Evolutionary conservation across 35 echinoderm and acorn worm species (phyloP).

Genomic region (Strongylocentrotus purpuratus): DNA sequence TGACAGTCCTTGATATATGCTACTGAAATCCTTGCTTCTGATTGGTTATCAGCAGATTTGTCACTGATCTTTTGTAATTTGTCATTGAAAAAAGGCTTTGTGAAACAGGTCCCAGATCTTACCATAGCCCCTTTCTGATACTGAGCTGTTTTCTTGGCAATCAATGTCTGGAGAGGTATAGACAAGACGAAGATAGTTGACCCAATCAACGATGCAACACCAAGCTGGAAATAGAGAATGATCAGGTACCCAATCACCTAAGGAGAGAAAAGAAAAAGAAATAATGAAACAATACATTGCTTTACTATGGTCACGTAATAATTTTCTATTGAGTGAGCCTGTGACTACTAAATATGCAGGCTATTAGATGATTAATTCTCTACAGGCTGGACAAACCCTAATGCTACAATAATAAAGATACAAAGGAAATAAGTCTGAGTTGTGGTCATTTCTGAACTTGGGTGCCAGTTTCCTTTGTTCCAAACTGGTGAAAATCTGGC

Average conservation of each 20-base stretch:
- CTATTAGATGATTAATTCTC: not conserved
- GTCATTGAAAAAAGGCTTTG: no score
- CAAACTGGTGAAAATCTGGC: no score
- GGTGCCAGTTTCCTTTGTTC: no score
- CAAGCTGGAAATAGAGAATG: slow-evolving; percentile 82
- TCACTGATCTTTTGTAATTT: no score
- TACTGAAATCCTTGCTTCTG: no score
- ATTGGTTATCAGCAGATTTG: no score
- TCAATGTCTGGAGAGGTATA: slow-evolving; percentile 82
- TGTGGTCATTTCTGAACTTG: no score
- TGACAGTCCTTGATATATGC: no score
- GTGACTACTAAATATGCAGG: not conserved
- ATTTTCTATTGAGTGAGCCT: not conserved
- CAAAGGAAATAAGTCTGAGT: no score
- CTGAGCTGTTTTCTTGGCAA: slow-evolving; percentile 68
- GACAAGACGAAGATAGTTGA: slow-evolving; percentile 85
- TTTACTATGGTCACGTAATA: not conserved
- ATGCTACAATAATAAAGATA: no score
- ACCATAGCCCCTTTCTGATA: slow-evolving; percentile 96
- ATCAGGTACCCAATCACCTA: slow-evolving; percentile 85
- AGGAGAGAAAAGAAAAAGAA: not conserved
- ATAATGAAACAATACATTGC: not conserved
- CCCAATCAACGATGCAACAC: slow-evolving; percentile 83
- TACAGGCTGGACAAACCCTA: not conserved
- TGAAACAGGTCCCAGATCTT: no score